Evolutionary conservation across 1,140 invertebrate species (phyloP).

Genomic region (Chironomus striatipennis): DNA sequence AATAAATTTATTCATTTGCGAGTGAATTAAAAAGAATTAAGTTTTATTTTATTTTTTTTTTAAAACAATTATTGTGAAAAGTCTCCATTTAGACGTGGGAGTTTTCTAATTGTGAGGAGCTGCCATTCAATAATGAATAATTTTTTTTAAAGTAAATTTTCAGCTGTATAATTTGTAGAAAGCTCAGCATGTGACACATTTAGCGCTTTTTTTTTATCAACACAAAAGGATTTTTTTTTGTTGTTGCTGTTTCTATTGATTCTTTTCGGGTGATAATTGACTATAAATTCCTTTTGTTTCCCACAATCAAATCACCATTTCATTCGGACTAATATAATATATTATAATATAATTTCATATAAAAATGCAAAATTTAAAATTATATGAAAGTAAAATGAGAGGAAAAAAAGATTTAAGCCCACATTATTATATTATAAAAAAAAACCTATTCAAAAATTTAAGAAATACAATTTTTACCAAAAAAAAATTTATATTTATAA

Average conservation of each 20-base stretch:
- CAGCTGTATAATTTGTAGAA: neutral
- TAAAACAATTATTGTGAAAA: too few relatives aligned
- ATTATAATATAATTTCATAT: too few relatives aligned
- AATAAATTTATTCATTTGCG: neutral
- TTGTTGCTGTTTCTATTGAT: neutral
- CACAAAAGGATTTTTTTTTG: neutral
- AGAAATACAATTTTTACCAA: neutral
- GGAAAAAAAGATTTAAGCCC: constrained; percentile 5
- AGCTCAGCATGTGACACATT: neutral
- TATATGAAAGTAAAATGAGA: constrained; percentile 9
- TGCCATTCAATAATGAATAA: neutral
- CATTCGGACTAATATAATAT: neutral
- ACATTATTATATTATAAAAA: neutral
- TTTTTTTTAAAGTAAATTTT: neutral
- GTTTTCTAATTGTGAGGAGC: too few relatives aligned
- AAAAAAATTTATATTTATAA: too few relatives aligned
- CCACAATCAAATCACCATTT: neutral
- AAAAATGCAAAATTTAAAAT: neutral
- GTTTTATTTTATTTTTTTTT: too few relatives aligned
- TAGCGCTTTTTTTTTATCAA: neutral
- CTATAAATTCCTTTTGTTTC: neutral
- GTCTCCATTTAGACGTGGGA: too few relatives aligned
- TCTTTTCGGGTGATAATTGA: too few relatives aligned
- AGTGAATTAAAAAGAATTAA: too few relatives aligned
- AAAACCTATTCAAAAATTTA: neutral